Conservation (phyloP, 2,888 invertebrate species). For the Cheilosia vulpina region DNA sequence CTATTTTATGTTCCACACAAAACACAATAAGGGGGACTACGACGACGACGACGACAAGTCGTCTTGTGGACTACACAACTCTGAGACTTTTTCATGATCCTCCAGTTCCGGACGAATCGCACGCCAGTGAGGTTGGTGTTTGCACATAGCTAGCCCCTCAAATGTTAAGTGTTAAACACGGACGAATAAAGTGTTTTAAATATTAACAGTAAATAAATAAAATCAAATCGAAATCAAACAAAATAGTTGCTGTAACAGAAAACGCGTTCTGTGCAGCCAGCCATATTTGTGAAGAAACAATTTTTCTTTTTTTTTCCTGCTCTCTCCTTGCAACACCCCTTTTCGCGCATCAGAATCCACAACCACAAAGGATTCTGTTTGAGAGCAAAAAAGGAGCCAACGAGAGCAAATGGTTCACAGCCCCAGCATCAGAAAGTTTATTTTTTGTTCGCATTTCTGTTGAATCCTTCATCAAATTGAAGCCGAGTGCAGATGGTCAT, state of each 20-base stretch:
- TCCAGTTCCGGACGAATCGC: conserved; percentile 73
- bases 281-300: conserved; percentile 59
- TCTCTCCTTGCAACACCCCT: conserved; percentile 62
- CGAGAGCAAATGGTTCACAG: conserved; percentile 52
- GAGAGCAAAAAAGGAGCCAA: conserved; percentile 43
- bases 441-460: conserved; percentile 52
- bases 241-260: not conserved
- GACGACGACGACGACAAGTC: not conserved
- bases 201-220: conserved; percentile 11
- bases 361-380: conserved; percentile 50
- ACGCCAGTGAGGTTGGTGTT: conserved; percentile 71
- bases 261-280: conserved; percentile 56
- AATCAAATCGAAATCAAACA: not conserved
- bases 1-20: conserved; percentile 69
- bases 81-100: conserved; percentile 57
- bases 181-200: conserved; percentile 44
- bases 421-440: conserved; percentile 9
- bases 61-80: conserved; percentile 41
- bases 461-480: conserved; percentile 64
- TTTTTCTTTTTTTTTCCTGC: conserved; percentile 21
- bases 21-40: conserved; percentile 20
- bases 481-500: conserved; percentile 54
- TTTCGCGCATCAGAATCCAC: conserved; percentile 61
- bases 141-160: conserved; percentile 64
- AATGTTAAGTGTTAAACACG: conserved; percentile 64